phyloP scores from a whole-genome alignment of 2,797 vertebrate genomes.

The Sebastes wilsoni region DNA sequence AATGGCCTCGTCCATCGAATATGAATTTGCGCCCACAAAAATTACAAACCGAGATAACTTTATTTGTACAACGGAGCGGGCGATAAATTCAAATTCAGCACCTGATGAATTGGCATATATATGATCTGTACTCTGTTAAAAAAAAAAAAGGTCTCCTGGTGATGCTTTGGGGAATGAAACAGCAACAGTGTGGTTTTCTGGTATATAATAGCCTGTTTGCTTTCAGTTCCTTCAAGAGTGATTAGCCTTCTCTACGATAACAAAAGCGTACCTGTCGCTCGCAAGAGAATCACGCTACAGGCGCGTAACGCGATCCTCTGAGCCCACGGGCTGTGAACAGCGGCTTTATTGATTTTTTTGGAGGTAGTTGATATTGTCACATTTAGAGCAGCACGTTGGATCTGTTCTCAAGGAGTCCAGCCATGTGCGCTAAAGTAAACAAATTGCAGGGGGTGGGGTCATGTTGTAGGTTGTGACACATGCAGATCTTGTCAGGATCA shows the following conservation, averaged over 20 bases:
- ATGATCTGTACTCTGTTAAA: constrained; percentile 16
- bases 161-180: constrained; percentile 50
- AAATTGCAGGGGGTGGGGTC: constrained; percentile 25
- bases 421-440: constrained; percentile 57
- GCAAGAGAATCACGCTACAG: constrained; percentile 16
- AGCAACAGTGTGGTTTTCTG: constrained; percentile 61
- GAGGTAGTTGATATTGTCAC: constrained; percentile 68
- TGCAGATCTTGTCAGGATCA: constrained; percentile 70
- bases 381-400: constrained; percentile 44
- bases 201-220: constrained; percentile 58
- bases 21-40: constrained; percentile 80
- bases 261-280: constrained; percentile 63
- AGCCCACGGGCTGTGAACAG: constrained; percentile 54
- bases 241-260: constrained; percentile 57
- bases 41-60: constrained; percentile 80
- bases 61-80: constrained; percentile 59
- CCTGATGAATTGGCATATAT: constrained; percentile 54
- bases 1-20: constrained; percentile 89
- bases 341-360: constrained; percentile 66
- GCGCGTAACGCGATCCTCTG: constrained; percentile 50
- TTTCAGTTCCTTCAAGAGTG: constrained; percentile 55
- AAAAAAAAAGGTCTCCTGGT: constrained; percentile 8
- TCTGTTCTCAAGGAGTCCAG: constrained; percentile 58
- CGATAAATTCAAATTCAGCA: constrained; percentile 58
- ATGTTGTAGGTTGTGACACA: constrained; percentile 45